Evolutionary conservation across 2,797 vertebrate genomes (phyloP).

Genomic region (Merluccius polli): DNA sequence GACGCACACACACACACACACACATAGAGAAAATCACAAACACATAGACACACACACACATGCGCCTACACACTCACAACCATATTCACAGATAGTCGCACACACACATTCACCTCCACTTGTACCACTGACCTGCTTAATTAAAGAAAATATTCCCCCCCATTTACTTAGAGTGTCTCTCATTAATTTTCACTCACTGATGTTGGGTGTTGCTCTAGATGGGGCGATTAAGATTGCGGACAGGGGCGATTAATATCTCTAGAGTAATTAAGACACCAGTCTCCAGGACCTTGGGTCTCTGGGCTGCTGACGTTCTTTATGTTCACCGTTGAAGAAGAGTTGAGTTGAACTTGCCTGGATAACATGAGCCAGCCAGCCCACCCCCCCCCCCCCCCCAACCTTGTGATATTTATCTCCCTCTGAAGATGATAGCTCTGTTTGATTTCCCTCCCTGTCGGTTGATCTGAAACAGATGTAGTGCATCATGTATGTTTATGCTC

Average conservation of each 20-base stretch:
- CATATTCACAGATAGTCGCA: neutral
- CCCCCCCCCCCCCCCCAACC: no score
- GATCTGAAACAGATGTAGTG: neutral
- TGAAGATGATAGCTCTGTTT: no score
- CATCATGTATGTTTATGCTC: neutral
- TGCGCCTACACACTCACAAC: neutral
- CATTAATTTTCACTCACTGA: no score
- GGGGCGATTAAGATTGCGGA: no score
- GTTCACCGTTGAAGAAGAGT: neutral
- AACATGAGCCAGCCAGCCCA: no score
- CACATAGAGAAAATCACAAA: conserved; percentile 70
- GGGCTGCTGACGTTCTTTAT: neutral
- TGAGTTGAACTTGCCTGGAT: no score
- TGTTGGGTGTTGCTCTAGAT: neutral
- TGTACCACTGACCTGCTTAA: neutral
- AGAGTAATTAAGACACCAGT: neutral
- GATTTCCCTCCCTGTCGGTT: neutral
- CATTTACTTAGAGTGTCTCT: no score
- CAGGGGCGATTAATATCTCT: neutral
- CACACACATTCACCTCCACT: no score
- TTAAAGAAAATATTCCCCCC: neutral
- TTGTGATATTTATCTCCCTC: neutral
- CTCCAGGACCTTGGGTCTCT: neutral
- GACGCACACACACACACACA: neutral
- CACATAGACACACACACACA: neutral